Evolutionary conservation across 2,888 invertebrate genomes (phyloP).

Genomic region (Nemotelus nigrinus): DNA sequence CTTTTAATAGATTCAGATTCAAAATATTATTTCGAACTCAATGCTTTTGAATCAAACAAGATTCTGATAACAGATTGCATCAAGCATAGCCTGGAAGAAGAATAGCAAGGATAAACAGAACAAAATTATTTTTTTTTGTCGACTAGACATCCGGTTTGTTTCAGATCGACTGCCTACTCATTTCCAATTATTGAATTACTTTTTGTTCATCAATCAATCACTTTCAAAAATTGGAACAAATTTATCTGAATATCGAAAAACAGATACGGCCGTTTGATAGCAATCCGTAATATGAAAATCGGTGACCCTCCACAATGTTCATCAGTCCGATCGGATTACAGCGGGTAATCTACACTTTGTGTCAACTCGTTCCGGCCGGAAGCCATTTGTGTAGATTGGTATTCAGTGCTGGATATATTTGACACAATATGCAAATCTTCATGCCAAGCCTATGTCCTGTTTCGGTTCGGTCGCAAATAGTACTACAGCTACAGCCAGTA

Average conservation of each 20-base stretch:
- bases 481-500: slow-evolving; percentile 1
- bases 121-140: too few relatives aligned
- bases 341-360: slow-evolving; percentile 7
- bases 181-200: slow-evolving; percentile 46
- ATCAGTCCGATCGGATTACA: slow-evolving; percentile 3
- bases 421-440: slow-evolving; percentile 34
- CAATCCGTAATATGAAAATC: background rate
- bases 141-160: too few relatives aligned
- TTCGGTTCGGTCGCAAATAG: too few relatives aligned
- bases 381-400: slow-evolving; percentile 21
- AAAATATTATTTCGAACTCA: too few relatives aligned
- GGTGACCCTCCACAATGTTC: background rate
- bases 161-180: background rate
- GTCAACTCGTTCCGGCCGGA: background rate
- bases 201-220: slow-evolving; percentile 47
- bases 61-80: too few relatives aligned
- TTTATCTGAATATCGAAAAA: background rate
- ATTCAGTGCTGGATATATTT: slow-evolving; percentile 19
- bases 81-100: too few relatives aligned
- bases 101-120: too few relatives aligned
- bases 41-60: too few relatives aligned
- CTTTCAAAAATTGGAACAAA: slow-evolving; percentile 9
- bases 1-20: too few relatives aligned
- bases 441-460: background rate
- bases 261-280: background rate